Conservation (phyloP, 2,113 vertebrate genomes). For the Pholis gunnellus region DNA sequence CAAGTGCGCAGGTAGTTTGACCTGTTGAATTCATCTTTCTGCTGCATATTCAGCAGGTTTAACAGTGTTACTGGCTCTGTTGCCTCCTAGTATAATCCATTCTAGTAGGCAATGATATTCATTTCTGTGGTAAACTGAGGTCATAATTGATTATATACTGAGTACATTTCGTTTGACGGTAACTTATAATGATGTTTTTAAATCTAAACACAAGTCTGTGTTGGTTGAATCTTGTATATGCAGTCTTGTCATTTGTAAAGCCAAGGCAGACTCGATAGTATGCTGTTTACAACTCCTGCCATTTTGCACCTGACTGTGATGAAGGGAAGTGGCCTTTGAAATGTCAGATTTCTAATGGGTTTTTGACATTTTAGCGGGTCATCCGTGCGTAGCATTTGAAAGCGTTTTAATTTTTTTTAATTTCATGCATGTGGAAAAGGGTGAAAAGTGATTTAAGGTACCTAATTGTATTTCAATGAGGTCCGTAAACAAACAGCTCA, state of each 20-base stretch:
- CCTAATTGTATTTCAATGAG: background rate
- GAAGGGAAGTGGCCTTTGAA: slow-evolving; percentile 31
- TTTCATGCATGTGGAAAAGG: background rate
- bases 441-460: background rate
- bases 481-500: background rate
- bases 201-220: background rate
- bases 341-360: slow-evolving; percentile 20
- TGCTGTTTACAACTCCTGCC: slow-evolving; percentile 7
- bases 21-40: slow-evolving; percentile 61
- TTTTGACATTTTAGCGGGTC: slow-evolving; percentile 40
- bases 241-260: background rate
- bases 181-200: background rate
- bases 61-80: background rate
- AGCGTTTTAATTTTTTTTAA: background rate
- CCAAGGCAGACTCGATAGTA: background rate
- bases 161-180: background rate
- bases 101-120: background rate
- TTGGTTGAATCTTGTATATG: background rate
- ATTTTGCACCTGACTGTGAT: slow-evolving; percentile 15
- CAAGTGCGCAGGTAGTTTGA: slow-evolving; percentile 35
- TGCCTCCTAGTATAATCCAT: too few relatives aligned
- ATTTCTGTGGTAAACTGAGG: slow-evolving; percentile 16
- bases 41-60: background rate
- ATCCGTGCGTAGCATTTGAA: background rate
- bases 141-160: background rate